phyloP scores from a whole-genome alignment of 2,113 vertebrate genomes.

The Alces alces region DNA sequence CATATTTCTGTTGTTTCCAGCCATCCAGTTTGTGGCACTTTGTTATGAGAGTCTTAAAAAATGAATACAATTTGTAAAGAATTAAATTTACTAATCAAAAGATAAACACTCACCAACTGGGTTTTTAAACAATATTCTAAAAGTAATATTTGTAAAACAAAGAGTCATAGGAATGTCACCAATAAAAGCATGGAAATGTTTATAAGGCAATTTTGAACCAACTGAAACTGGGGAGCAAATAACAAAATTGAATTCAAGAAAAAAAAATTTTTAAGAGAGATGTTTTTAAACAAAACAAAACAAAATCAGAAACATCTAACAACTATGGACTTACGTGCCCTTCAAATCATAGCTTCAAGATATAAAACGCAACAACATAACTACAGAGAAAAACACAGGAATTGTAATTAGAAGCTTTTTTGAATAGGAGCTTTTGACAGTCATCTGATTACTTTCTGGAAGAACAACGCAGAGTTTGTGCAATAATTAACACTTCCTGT shows the following conservation, averaged over 20 bases:
- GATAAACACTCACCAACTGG: background rate
- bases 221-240: background rate
- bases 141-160: background rate
- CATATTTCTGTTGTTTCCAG: background rate
- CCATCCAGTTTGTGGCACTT: background rate
- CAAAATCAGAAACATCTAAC: background rate
- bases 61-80: background rate
- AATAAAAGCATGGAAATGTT: background rate
- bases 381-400: background rate
- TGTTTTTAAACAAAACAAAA: background rate
- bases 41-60: background rate
- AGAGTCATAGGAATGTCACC: background rate
- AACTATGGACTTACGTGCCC: background rate
- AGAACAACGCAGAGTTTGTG: background rate
- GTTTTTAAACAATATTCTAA: background rate
- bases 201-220: background rate
- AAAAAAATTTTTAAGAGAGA: background rate
- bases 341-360: background rate
- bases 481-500: background rate
- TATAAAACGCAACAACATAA: background rate
- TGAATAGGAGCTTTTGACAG: background rate
- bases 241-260: background rate
- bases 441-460: background rate
- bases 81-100: constrained; percentile 7
- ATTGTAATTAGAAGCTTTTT: background rate